Percentiles rank a stretch among this genome's conserved stretches.
phyloP scores from a whole-genome alignment of 2,797 vertebrate species.

The Betta splendens region DNA sequence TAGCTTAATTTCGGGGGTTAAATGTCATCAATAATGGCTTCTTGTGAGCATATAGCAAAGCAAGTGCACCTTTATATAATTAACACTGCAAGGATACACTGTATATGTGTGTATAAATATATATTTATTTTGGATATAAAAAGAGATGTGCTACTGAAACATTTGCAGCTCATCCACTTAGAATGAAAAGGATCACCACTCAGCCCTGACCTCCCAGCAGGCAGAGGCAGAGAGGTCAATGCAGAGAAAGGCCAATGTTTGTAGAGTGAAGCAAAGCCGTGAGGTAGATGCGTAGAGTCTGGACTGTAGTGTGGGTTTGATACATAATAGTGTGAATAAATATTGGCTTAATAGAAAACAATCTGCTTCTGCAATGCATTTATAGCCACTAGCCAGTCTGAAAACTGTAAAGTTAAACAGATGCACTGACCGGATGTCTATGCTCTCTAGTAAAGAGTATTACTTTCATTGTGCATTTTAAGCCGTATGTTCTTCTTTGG shows the following conservation, averaged over 20 bases:
- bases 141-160: conserved; percentile 36
- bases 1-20: no score
- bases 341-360: conserved; percentile 4
- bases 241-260: conserved; percentile 16
- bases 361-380: no score
- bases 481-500: no score
- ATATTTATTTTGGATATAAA: no score
- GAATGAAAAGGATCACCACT: conserved; percentile 56
- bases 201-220: conserved; percentile 49
- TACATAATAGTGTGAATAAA: background rate
- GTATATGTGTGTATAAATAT: conserved; percentile 24
- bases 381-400: conserved; percentile 7
- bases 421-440: background rate
- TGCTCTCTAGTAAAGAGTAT: conserved; percentile 16
- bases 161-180: conserved; percentile 32
- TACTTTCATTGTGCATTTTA: rapidly evolving
- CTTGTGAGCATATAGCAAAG: background rate
- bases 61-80: conserved; percentile 19
- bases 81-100: background rate
- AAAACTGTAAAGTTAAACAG: conserved; percentile 9
- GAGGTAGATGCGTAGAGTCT: background rate
- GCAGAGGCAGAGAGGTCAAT: conserved; percentile 49
- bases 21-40: no score
- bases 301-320: background rate
- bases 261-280: conserved; percentile 12